Evolutionary conservation across 23 tunicate species (phyloP).

Genomic region (Trididemnum miniatum): DNA sequence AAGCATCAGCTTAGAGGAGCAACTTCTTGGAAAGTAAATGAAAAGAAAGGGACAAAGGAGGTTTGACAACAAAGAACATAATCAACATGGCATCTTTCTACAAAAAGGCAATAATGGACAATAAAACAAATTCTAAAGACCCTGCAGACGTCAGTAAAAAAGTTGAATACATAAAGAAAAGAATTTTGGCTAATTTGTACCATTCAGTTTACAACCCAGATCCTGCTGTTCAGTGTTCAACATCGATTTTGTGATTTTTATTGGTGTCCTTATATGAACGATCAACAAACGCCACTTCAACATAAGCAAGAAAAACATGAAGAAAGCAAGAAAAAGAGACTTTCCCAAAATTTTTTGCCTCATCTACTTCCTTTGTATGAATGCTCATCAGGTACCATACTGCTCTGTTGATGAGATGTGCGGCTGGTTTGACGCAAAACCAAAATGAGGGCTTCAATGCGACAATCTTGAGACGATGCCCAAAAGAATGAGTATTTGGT

Average conservation of each 20-base stretch:
- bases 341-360: constrained; percentile 26
- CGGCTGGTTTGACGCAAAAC: constrained; percentile 19
- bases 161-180: constrained; percentile 14
- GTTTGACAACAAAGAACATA: constrained; percentile 13
- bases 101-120: constrained; percentile 11
- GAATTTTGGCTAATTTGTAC: constrained; percentile 12
- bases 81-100: not conserved
- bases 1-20: too few species aligned
- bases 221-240: constrained; percentile 8
- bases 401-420: constrained; percentile 29
- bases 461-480: constrained; percentile 24
- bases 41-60: constrained; percentile 18
- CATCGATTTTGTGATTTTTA: not conserved
- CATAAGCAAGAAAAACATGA: not conserved
- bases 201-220: constrained; percentile 10
- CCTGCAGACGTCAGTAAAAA: not conserved
- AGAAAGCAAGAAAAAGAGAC: not conserved
- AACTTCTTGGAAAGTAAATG: too few species aligned
- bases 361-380: constrained; percentile 1
- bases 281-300: not conserved
- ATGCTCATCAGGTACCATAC: not conserved
- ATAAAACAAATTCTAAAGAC: not conserved
- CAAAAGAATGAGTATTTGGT: constrained; percentile 27
- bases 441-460: constrained; percentile 45
- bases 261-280: constrained; percentile 17